Base-by-base conservation (phyloP, 2,113 vertebrate species). In the Semicossyphus pulcher region DNA sequence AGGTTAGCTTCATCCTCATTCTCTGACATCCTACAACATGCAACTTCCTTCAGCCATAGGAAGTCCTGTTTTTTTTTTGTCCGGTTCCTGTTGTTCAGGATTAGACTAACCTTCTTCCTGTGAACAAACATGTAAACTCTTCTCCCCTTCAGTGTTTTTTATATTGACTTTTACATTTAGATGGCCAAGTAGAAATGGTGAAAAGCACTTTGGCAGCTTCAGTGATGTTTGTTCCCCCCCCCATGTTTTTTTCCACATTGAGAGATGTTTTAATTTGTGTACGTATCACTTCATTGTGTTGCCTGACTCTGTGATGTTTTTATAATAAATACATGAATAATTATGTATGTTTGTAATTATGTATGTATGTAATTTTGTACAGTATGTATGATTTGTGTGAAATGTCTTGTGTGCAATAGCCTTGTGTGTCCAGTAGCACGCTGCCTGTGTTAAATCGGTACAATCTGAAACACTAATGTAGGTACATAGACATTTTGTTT, bases 181-280 rank as follows among this genome's bases (percentile, higher is more conserved):
- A 86, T 54, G 56, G 51, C 71, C 80, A 81, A 86, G 80, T 85
- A 84, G 53, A 87, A 88, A 84, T 84, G 87, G 80, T 92, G 82
- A 92, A 91, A 94, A 93, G 93, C 93, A 94, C 93, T 95, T 94
- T 92, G 93, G 92, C 89, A 93, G 93, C 93, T 93, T 91, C 86
- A 81, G 52, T 76, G 81, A 87, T 84, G 72, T 88, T 81, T 71
- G 57, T 77, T 86, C 86, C 68, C 67, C 54, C 78, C 52, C 54
- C n/a, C n/a, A n/a, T n/a, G 23, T 59, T 76, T 21, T 62, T 68
- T 59, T 84, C 71, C 41, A 76, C 47, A 85, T 66, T 52, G 84
- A 91, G 58, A 90, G 53, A 54, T 64, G 72, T 88, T 78, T 70
- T 44, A 62, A 68, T 74, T 31, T 75, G 54, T 83, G 76, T 89